Evolutionary conservation across 2,113 vertebrate species (phyloP).

Genomic region (Brachyhypopomus gauderio): DNA sequence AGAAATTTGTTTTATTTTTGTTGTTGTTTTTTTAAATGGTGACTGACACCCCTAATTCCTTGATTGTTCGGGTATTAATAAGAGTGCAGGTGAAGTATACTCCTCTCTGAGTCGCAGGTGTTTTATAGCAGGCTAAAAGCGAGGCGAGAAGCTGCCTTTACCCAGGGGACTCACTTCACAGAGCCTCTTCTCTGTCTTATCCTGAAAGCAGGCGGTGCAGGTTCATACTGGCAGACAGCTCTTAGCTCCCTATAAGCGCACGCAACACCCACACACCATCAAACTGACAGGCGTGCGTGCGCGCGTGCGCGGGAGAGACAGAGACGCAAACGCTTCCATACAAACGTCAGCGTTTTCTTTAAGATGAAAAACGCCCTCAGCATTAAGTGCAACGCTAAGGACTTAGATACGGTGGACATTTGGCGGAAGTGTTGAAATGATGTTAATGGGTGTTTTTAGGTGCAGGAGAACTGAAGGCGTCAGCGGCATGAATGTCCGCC

Average conservation of each 20-base stretch:
- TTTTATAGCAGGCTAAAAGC: neutral
- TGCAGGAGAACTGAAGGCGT: neutral
- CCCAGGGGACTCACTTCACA: neutral
- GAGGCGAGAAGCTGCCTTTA: neutral
- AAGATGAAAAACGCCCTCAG: neutral
- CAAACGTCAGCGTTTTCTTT: neutral
- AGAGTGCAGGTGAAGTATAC: neutral
- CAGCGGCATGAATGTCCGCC: neutral
- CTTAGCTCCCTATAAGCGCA: neutral
- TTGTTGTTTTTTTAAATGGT: too few species aligned
- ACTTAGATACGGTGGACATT: too few species aligned
- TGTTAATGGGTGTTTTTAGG: neutral
- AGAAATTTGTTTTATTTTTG: too few species aligned
- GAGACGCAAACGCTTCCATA: neutral
- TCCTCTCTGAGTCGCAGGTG: neutral
- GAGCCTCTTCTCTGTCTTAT: neutral
- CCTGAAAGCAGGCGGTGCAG: neutral
- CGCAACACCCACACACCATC: neutral
- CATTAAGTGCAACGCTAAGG: too few species aligned
- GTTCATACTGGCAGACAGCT: slow-evolving; percentile 19
- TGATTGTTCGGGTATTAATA: too few species aligned
- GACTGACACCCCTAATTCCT: too few species aligned
- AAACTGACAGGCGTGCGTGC: slow-evolving; percentile 23
- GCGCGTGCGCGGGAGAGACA: neutral
- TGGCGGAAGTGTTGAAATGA: neutral